Base-by-base conservation (phyloP, 2,888 invertebrate genomes). In the Teleogryllus oceanicus region DNA sequence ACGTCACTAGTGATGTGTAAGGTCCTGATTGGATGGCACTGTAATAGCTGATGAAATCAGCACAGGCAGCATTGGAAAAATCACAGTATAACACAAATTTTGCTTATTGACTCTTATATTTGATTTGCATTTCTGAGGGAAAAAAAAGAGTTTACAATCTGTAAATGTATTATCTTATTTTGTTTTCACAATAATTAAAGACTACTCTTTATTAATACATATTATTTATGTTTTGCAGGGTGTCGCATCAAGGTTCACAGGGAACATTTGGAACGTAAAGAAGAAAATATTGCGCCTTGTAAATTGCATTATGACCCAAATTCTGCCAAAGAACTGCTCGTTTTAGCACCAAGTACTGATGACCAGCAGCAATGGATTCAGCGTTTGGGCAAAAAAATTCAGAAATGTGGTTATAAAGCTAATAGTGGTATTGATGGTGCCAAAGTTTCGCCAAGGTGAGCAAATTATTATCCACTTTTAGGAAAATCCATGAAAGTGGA, bases 221-320 rank as follows among this genome's bases (percentile, higher is more conserved):
- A 37, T 37, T 37, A 5, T 5, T 37, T 37, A 2, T 50, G 24
- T 20, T 50, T 78, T 80, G 50, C 86, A 94, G 97, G 97, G 84
- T 99, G 98, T 89, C 94, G 96, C 86, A 94, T 96, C 87, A 98
- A 98, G 90, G 95, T 99, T 86, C 99, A 99, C 89, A 96, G 96
- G 88, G 98, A 99, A 87, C 99, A 99, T 91, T 92, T 96, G 87
- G 94, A 95, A 85, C 90, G 91, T 84, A 93, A 92, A 84, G 92
- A 92, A 85, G 94, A 94, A 86, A 91, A 92, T 82, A 92, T 98
- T 86, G 96, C 96, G 83, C 97, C 98, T 77, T 99, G 98, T 89
- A 98, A 98, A 90, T 91, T 98, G 83, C 96, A 97, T 88, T 96
- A 95, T 85, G 98, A 98, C 90, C 96, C 96, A 83, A 94, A 94